A percentile compares a stretch with the other conserved stretches of the same genome.
Conservation (phyloP, 2,113 vertebrate species). For the Pomatorhinus ruficollis region DNA sequence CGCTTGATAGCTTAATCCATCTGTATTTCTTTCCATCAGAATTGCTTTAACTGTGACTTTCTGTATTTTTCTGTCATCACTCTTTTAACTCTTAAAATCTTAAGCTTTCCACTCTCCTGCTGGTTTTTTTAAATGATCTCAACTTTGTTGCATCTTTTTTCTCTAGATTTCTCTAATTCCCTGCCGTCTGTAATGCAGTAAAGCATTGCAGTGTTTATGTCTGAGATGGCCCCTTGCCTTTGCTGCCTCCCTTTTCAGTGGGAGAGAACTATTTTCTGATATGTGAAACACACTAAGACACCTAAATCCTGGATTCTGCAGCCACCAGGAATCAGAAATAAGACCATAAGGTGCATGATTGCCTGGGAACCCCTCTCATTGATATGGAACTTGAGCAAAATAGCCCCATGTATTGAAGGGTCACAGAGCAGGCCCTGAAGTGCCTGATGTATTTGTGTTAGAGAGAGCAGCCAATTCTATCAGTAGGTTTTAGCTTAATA, state of each 20-base stretch:
- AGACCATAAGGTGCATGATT: neutral
- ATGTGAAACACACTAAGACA: neutral
- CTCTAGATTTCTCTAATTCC: neutral
- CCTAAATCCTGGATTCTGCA: neutral
- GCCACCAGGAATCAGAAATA: neutral
- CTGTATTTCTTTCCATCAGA: constrained; percentile 2
- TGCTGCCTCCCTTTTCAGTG: neutral
- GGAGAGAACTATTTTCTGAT: neutral
- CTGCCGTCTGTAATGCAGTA: neutral
- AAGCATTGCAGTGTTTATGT: neutral
- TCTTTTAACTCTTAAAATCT: neutral
- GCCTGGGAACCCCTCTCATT: neutral
- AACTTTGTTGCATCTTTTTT: neutral
- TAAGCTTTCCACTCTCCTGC: neutral
- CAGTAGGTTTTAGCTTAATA: neutral
- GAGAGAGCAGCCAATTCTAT: neutral
- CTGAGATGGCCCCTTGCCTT: neutral
- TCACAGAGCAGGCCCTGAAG: neutral
- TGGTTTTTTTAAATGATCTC: neutral
- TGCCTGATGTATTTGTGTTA: neutral
- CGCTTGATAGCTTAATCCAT: constrained; percentile 15
- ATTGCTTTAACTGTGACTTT: neutral
- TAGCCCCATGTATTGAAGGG: neutral
- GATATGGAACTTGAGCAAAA: neutral
- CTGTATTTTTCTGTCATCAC: neutral